phyloP scores from a whole-genome alignment of 2,113 vertebrate species.

The Ceyx cyanopectus region DNA sequence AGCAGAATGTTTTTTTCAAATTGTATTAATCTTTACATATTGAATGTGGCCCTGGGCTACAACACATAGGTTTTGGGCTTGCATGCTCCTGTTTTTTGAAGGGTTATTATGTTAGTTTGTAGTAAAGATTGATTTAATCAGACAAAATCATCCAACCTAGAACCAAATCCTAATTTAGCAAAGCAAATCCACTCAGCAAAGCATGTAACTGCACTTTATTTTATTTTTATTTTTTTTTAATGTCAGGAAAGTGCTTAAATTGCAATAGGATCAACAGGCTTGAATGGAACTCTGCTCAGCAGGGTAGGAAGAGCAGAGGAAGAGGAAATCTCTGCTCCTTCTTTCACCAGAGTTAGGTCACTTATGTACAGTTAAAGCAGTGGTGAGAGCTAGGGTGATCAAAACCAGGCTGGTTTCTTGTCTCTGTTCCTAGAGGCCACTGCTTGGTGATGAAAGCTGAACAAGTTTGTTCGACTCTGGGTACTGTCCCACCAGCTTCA shows the following conservation, averaged over 20 bases:
- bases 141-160: not conserved
- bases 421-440: not conserved
- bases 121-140: conserved; percentile 37
- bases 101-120: conserved; percentile 4
- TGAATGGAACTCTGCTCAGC: not conserved
- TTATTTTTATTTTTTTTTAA: not conserved
- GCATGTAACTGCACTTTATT: not conserved
- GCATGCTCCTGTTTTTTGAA: not conserved
- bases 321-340: not conserved
- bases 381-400: not conserved
- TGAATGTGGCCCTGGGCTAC: not conserved
- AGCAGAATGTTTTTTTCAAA: not conserved
- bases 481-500: not conserved
- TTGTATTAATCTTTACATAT: conserved; percentile 52
- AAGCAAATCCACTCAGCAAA: not conserved
- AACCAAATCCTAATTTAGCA: conserved; percentile 26
- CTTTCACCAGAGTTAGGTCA: not conserved
- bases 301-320: not conserved
- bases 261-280: not conserved
- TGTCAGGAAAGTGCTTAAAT: not conserved
- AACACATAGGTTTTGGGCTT: not conserved
- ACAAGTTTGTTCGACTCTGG: not conserved
- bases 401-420: not conserved
- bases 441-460: not conserved
- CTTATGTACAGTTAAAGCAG: not conserved